A percentile compares a stretch with the other conserved stretches of the same genome.
These are phyloP conservation scores for Phalacrocorax brasilianus DNA, from an alignment of 2,113 vertebrate species.

Conservation along the genomic window DNA sequence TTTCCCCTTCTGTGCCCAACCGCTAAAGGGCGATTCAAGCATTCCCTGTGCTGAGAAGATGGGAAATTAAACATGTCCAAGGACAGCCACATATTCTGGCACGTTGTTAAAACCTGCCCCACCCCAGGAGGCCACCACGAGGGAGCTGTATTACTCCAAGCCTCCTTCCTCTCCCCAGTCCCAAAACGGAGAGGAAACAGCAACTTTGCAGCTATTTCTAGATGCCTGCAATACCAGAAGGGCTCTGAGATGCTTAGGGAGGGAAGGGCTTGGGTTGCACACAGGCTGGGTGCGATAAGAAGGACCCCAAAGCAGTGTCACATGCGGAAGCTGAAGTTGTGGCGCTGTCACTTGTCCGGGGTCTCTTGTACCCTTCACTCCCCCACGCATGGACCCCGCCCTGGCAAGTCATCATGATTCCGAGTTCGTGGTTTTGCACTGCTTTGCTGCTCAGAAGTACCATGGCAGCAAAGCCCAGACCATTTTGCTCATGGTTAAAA, in stretches of 20 bases:
- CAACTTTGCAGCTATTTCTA: not conserved
- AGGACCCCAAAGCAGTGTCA: not conserved
- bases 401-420: not conserved
- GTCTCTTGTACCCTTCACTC: not conserved
- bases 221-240: not conserved
- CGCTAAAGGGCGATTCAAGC: not conserved
- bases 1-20: conserved; percentile 12
- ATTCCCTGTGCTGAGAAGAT: not conserved
- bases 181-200: not conserved
- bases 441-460: not conserved
- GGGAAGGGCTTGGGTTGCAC: not conserved
- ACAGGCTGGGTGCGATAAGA: not conserved
- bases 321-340: accelerated
- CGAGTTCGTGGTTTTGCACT: not conserved
- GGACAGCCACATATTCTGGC: conserved; percentile 6
- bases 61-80: not conserved
- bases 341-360: not conserved
- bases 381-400: not conserved
- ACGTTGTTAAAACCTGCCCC: not conserved
- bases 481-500: not conserved
- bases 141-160: not conserved
- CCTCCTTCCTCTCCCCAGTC: not conserved
- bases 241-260: not conserved
- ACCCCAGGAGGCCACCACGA: not conserved
- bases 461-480: not conserved